phyloP scores from a whole-genome alignment of 2,888 invertebrate genomes.

The Dryadula phaetusa region DNA sequence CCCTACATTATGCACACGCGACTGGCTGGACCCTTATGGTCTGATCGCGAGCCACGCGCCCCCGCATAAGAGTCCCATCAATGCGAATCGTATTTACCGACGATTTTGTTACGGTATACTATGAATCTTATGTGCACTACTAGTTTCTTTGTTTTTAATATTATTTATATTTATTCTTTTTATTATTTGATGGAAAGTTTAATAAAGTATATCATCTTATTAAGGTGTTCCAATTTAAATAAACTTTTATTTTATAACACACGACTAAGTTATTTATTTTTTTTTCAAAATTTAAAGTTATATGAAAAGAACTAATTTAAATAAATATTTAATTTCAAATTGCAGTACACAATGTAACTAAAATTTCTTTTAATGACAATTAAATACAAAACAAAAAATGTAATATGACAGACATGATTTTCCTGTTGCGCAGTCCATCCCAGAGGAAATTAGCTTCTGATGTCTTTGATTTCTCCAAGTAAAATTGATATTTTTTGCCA shows the following conservation, averaged over 20 bases:
- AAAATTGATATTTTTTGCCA: conserved; percentile 70
- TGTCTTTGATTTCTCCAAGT: conserved; percentile 68
- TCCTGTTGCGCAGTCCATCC: conserved; percentile 64
- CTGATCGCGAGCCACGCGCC: conserved; percentile 60
- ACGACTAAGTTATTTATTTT: too few species aligned
- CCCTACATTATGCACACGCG: conserved; percentile 65
- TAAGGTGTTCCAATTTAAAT: too few species aligned
- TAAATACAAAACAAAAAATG: conserved; percentile 45
- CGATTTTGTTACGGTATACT: neutral
- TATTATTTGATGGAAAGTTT: too few species aligned
- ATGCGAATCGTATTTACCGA: conserved; percentile 16
- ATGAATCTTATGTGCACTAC: neutral
- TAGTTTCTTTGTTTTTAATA: neutral
- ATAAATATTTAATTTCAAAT: too few species aligned
- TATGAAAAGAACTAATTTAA: too few species aligned
- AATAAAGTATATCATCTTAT: too few species aligned
- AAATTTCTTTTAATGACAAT: conserved; percentile 3
- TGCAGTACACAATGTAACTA: neutral
- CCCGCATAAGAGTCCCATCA: conserved; percentile 38
- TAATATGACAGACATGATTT: conserved; percentile 59
- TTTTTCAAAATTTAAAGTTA: too few species aligned
- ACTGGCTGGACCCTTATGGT: conserved; percentile 57
- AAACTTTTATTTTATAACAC: too few species aligned
- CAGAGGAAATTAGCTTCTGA: conserved; percentile 76
- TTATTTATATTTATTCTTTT: neutral